These are phyloP conservation scores for Platanista minor DNA, from an alignment of 2,113 vertebrate species.

Conservation along the genomic window DNA sequence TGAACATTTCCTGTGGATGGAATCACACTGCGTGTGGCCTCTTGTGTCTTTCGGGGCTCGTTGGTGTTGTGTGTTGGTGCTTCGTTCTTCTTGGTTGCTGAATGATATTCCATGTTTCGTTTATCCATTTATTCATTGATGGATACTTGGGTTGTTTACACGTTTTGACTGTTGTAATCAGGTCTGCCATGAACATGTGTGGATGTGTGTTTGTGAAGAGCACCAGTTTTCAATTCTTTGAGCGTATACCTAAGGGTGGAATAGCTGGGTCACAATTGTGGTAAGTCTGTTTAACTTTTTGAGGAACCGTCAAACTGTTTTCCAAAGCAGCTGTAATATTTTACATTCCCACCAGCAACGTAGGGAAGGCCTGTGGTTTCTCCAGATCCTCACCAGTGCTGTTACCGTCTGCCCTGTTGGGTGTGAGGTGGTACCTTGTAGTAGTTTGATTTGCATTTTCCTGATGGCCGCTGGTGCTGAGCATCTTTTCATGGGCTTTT, in stretches of 20 bases:
- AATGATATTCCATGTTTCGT: not conserved
- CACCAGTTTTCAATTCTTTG: too few species aligned
- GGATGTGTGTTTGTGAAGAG: not conserved
- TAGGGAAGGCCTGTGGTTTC: not conserved
- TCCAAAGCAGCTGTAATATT: not conserved
- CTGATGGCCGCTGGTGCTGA: not conserved
- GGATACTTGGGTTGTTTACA: not conserved
- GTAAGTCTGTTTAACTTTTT: not conserved
- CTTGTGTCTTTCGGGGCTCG: not conserved
- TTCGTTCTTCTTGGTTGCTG: not conserved
- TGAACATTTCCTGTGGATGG: accelerated
- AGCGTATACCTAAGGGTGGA: not conserved
- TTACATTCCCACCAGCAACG: accelerated
- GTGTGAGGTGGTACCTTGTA: not conserved
- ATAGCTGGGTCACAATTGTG: not conserved
- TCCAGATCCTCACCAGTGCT: not conserved
- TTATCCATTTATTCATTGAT: not conserved
- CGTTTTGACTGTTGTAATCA: not conserved
- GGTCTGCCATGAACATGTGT: not conserved
- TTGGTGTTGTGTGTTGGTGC: too few species aligned
- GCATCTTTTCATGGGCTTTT: not conserved
- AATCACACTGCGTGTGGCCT: not conserved
- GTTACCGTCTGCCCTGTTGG: not conserved
- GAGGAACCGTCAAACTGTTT: not conserved
- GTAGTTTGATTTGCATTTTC: not conserved